Base-by-base conservation (phyloP, 2,888 invertebrate species). In the Dromius quadrimaculatus region DNA sequence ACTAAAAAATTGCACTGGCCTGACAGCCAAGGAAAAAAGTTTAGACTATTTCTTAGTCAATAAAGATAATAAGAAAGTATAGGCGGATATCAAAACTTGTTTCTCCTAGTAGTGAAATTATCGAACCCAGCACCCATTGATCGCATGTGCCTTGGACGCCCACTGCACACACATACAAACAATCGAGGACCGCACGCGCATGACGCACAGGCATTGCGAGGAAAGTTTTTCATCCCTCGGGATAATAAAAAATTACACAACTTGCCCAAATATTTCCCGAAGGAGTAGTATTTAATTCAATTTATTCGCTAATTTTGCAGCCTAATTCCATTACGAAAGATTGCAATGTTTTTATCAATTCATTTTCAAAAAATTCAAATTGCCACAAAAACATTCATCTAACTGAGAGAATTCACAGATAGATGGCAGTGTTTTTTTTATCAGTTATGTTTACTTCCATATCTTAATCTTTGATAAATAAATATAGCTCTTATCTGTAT, bases 81-180 rank as follows among this genome's bases (percentile, higher is more conserved):
- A 36, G 19, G 20, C 38, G 22, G 13, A 9, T 19, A 34, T 32
- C 65, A 50, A 65, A 50, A 65, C 50, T 65, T 20, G 11, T 13
- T 65, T 65, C 65, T 36, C 1, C 22, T 19, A 4, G 23, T 50
- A 65, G 64, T 32, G 65, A 65, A 65, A 65, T 65, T 65, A 65
- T 65, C 65, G 65, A 65, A 65, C 65, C 50, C 22, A 62, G 65
- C 47, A 50, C 50, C 65, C 65, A 65, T 65, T 65, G 65, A 65
- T 65, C 65, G 65, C 47, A 20, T 65, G 50, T 65, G 65, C 65
- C 36, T 47, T 65, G 65, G 65, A 65, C 65, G 65, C 65, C 65
- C 65, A 65, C 65, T 20, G n/a, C 5, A 59, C 9, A 47, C 19
- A 65, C 50, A 65, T 13, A 61, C 61, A 41, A 22, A 36, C 61